Conservation (phyloP, 2,797 vertebrate species). For the Aplochiton taeniatus region DNA sequence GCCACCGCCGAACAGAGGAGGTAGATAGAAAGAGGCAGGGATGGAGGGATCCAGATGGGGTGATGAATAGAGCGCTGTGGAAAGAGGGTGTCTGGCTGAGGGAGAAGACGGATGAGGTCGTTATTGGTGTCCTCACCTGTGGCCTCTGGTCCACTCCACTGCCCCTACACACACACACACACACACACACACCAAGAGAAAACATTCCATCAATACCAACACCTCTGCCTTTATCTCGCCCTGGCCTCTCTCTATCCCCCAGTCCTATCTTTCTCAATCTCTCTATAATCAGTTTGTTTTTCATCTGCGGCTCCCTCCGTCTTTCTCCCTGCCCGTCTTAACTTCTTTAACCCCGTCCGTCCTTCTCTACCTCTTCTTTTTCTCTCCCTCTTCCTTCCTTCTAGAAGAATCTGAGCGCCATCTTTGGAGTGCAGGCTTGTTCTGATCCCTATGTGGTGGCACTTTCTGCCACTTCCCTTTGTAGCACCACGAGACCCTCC, state of each 20-base stretch:
- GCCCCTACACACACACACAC: slow-evolving; percentile 9
- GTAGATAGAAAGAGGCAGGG: slow-evolving; percentile 27
- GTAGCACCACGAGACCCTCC: slow-evolving; percentile 3
- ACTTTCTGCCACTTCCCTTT: background rate
- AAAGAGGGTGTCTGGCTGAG: slow-evolving; percentile 58
- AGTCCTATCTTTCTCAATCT: slow-evolving; percentile 11
- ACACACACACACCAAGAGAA: slow-evolving; percentile 20
- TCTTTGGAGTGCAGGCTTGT: background rate
- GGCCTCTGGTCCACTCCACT: slow-evolving; percentile 45
- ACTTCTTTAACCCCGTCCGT: background rate
- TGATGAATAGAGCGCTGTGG: slow-evolving; percentile 68
- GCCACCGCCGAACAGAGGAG: slow-evolving; percentile 17
- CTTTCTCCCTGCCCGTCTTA: slow-evolving; percentile 3
- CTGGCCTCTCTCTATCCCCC: background rate
- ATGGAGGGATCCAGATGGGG: slow-evolving; percentile 39
- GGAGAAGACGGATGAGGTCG: slow-evolving; percentile 75
- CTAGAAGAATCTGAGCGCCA: background rate
- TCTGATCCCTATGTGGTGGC: background rate
- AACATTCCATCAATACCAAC: background rate
- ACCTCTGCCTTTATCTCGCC: slow-evolving; percentile 22
- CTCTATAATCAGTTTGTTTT: background rate
- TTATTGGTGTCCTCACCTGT: slow-evolving; percentile 74
- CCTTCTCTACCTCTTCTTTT: slow-evolving; percentile 11
- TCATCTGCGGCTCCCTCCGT: background rate
- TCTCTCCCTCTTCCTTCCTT: background rate